Evolutionary conservation across 2,113 vertebrate species (phyloP).

Genomic region (Poeciliopsis retropinna): DNA sequence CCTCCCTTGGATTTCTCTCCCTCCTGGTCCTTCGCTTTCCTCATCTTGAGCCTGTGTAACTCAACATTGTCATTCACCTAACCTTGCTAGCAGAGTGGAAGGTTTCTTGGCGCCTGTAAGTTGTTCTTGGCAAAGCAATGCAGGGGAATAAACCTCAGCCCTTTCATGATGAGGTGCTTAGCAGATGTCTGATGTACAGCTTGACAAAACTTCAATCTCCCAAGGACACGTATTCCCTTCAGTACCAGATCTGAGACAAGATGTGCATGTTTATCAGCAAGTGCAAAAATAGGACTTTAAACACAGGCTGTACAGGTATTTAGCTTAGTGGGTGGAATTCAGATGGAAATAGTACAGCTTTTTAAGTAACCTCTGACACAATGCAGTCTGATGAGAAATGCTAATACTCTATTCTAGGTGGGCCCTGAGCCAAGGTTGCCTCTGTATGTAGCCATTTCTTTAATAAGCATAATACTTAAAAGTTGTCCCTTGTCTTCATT

Average conservation of each 20-base stretch:
- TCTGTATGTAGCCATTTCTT: neutral
- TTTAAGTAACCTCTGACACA: neutral
- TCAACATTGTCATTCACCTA: slow-evolving; percentile 69
- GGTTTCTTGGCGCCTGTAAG: slow-evolving; percentile 69
- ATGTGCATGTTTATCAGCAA: slow-evolving; percentile 44
- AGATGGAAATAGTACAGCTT: neutral
- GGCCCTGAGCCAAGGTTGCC: neutral
- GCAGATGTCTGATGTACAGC: slow-evolving; percentile 72
- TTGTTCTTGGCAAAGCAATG: slow-evolving; percentile 68
- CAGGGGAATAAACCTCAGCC: slow-evolving; percentile 62
- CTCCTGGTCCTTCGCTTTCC: slow-evolving; percentile 30
- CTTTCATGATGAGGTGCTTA: slow-evolving; percentile 72
- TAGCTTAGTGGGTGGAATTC: neutral
- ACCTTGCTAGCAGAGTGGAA: slow-evolving; percentile 72
- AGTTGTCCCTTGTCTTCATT: slow-evolving; percentile 14
- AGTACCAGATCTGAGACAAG: slow-evolving; percentile 32
- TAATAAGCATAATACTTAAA: slow-evolving; percentile 23
- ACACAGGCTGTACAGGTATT: slow-evolving; percentile 9
- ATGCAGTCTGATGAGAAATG: neutral
- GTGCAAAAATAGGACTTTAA: slow-evolving; percentile 28
- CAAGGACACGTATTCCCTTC: slow-evolving; percentile 60
- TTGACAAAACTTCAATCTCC: slow-evolving; percentile 55
- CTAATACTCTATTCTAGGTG: neutral
- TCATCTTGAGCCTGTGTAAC: slow-evolving; percentile 55
- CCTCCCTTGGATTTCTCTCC: slow-evolving; percentile 21